A percentile compares a stretch with the other conserved stretches of the same genome.
These are phyloP conservation scores for Pachypeltis micranthus DNA, from an alignment of 1,140 invertebrate genomes.

Conservation along the genomic window DNA sequence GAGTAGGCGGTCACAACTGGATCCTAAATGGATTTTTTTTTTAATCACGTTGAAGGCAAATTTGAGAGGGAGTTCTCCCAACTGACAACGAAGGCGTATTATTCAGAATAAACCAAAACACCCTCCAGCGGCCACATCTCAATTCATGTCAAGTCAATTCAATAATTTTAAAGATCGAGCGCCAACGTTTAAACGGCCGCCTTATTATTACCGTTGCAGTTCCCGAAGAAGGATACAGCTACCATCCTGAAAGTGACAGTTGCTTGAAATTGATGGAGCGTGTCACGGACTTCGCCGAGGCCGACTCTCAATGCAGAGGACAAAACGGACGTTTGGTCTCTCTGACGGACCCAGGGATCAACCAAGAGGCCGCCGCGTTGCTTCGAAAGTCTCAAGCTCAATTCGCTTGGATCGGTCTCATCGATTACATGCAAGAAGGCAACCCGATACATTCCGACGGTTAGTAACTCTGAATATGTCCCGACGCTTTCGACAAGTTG, in stretches of 20 bases:
- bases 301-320: constrained; percentile 6
- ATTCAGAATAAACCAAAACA: too few relatives aligned
- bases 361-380: constrained; percentile 13
- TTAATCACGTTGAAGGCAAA: too few relatives aligned
- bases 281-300: constrained; percentile 14
- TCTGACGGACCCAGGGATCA: constrained; percentile 15
- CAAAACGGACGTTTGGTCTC: constrained; percentile 13
- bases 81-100: too few relatives aligned
- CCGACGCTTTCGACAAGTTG: too few relatives aligned
- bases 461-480: background rate
- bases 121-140: too few relatives aligned
- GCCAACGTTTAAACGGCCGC: too few relatives aligned
- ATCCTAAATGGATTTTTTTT: too few relatives aligned
- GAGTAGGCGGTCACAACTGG: too few relatives aligned
- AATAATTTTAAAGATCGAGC: too few relatives aligned
- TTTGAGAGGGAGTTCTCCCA: too few relatives aligned
- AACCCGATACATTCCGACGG: constrained; percentile 15
- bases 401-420: constrained; percentile 21
- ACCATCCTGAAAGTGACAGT: constrained; percentile 16
- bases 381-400: constrained; percentile 12
- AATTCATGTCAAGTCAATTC: too few relatives aligned
- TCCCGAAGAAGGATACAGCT: constrained; percentile 16
- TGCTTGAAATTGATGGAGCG: constrained; percentile 19
- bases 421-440: constrained; percentile 15
- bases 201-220: too few relatives aligned